phyloP scores from a whole-genome alignment of 2,113 vertebrate species.

The Furnarius figulus region DNA sequence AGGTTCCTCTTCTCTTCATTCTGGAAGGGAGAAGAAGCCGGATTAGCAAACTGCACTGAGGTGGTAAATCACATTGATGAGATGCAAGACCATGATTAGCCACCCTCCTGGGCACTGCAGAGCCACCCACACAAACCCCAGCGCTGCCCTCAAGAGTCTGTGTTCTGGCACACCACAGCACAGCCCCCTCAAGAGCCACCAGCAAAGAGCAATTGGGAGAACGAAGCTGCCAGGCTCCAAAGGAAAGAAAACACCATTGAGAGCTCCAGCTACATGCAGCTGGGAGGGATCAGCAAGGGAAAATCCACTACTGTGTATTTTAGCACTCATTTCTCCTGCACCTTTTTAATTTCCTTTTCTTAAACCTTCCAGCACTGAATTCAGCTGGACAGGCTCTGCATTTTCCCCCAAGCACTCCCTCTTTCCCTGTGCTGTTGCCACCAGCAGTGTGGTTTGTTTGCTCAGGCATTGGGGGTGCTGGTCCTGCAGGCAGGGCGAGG shows the following conservation, averaged over 20 bases:
- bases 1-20: constrained; percentile 91
- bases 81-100: not conserved
- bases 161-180: not conserved
- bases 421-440: not conserved
- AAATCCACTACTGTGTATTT: not conserved
- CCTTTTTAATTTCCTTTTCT: not conserved
- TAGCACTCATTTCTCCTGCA: not conserved
- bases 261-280: not conserved
- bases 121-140: not conserved
- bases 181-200: not conserved
- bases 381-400: not conserved
- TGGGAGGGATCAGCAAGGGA: not conserved
- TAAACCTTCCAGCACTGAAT: not conserved
- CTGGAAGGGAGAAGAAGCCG: constrained; percentile 63
- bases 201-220: not conserved
- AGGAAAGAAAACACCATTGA: not conserved
- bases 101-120: not conserved
- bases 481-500: not conserved
- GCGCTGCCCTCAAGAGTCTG: not conserved
- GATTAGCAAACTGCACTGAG: not conserved
- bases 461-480: not conserved
- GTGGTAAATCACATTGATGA: not conserved
- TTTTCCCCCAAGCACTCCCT: not conserved
- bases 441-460: not conserved
- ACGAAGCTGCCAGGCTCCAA: not conserved